phyloP scores from a whole-genome alignment of 2,797 vertebrate genomes.

The Etheostoma perlongum region DNA sequence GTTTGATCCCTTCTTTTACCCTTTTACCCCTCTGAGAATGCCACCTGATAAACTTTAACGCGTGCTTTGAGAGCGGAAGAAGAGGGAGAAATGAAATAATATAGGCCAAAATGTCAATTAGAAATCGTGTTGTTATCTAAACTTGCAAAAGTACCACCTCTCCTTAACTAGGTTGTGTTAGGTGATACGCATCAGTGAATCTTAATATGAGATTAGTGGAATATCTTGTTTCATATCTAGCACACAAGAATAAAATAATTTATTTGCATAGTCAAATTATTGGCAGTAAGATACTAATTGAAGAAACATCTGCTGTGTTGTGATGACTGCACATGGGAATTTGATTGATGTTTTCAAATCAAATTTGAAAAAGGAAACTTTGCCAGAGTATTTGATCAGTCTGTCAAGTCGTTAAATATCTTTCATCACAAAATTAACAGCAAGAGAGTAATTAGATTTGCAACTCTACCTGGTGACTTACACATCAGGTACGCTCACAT shows the following conservation, averaged over 20 bases:
- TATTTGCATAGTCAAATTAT: constrained; percentile 8
- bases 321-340: constrained; percentile 22
- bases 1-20: constrained; percentile 54
- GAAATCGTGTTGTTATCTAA: constrained; percentile 21
- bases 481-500: neutral
- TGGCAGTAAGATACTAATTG: constrained; percentile 34
- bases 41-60: constrained; percentile 62
- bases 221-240: constrained; percentile 23
- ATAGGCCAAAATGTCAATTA: constrained; percentile 30
- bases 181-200: constrained; percentile 35
- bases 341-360: constrained; percentile 29
- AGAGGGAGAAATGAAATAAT: constrained; percentile 36
- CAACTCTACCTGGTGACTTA: neutral
- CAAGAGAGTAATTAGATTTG: constrained; percentile 36
- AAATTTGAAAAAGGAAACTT: constrained; percentile 24
- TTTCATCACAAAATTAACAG: constrained; percentile 39
- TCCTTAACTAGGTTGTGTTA: constrained; percentile 17
- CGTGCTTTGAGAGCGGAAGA: constrained; percentile 24
- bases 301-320: constrained; percentile 45
- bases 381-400: constrained; percentile 14
- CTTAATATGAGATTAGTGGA: constrained; percentile 29
- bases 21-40: constrained; percentile 58
- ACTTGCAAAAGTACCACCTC: constrained; percentile 15
- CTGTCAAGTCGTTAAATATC: constrained; percentile 25
- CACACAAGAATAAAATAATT: neutral